These are phyloP conservation scores for Drosophila mojavensis DNA, from an alignment of 1,140 invertebrate genomes.

Conservation along the genomic window DNA sequence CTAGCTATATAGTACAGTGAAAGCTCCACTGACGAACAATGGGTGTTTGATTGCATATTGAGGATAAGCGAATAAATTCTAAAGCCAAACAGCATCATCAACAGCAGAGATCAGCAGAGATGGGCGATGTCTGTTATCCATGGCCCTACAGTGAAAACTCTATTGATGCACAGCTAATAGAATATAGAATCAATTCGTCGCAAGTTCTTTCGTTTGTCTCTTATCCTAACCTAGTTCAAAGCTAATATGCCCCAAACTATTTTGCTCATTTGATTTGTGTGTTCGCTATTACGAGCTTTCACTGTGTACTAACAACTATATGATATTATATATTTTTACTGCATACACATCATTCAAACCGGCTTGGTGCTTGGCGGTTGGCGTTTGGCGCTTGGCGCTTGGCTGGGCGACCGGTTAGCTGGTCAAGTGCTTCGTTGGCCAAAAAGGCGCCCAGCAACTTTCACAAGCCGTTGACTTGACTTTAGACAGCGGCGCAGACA, in stretches of 20 bases:
- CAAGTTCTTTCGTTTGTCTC: no score
- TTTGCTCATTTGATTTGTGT: not conserved
- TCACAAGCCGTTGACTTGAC: constrained; percentile 74
- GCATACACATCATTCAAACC: constrained; percentile 8
- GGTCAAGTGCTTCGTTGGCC: constrained; percentile 21
- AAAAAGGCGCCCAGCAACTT: constrained; percentile 71
- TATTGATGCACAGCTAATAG: no score
- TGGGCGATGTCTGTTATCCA: no score
- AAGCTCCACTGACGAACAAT: not conserved
- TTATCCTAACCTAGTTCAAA: not conserved
- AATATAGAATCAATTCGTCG: no score
- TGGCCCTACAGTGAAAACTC: no score
- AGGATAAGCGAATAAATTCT: no score
- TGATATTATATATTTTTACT: not conserved
- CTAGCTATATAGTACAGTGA: not conserved
- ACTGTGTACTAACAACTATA: constrained; percentile 27
- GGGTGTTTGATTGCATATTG: no score
- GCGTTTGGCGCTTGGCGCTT: not conserved
- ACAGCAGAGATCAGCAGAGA: no score
- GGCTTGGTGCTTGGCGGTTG: not conserved
- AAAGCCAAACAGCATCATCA: no score
- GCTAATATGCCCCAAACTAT: not conserved
- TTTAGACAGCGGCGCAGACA: constrained; percentile 31
- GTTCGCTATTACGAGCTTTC: constrained; percentile 29
- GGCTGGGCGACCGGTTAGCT: constrained; percentile 17